phyloP scores from a whole-genome alignment of 2,797 vertebrate genomes.

The Sebastes paucispinis region DNA sequence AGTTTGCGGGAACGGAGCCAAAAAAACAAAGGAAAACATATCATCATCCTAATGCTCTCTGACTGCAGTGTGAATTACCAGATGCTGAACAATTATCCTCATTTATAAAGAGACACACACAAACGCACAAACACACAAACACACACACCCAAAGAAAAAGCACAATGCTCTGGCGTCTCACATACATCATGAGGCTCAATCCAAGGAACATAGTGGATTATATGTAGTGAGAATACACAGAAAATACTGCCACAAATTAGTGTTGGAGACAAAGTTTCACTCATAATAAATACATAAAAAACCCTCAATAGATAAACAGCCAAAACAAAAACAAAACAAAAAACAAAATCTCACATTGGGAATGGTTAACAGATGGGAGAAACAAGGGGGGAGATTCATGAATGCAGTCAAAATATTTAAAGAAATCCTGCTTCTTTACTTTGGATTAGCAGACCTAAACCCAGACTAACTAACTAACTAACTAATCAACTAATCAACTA shows the following conservation, averaged over 20 bases:
- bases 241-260: constrained; percentile 5
- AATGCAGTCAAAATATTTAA: not conserved
- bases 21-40: constrained; percentile 39
- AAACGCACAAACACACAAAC: not conserved
- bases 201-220: not conserved
- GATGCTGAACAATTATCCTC: constrained; percentile 53
- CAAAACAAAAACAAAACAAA: not conserved
- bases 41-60: constrained; percentile 36
- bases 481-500: too few relatives aligned
- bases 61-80: constrained; percentile 52
- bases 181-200: not conserved
- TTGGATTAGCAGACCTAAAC: not conserved
- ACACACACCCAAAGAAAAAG: not conserved
- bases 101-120: constrained; percentile 7
- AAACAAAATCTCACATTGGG: not conserved
- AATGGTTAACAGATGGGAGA: not conserved
- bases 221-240: not conserved
- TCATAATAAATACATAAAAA: not conserved
- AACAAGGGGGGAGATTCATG: not conserved
- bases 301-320: not conserved
- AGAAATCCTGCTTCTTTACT: not conserved
- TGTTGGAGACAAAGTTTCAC: constrained; percentile 1
- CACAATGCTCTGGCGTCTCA: not conserved
- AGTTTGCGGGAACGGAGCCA: constrained; percentile 9
- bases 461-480: too few relatives aligned